phyloP scores from a whole-genome alignment of 2,888 invertebrate species.

The Meiosimyza decipiens region DNA sequence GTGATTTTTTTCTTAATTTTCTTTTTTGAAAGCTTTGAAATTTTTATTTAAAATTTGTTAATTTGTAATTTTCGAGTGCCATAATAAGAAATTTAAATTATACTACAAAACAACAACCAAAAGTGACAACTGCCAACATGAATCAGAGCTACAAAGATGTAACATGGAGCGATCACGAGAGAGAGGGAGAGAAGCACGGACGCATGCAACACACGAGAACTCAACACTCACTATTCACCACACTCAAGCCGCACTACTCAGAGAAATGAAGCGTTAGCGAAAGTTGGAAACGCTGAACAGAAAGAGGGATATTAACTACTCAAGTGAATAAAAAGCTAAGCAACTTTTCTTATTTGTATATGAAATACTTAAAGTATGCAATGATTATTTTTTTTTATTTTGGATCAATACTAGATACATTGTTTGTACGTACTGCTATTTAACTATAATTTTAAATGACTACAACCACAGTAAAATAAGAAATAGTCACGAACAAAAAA shows the following conservation, averaged over 20 bases:
- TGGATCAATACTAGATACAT: no score
- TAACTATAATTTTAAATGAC: no score
- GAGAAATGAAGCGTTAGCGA: background rate
- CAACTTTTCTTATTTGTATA: no score
- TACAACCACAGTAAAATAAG: no score
- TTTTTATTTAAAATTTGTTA: slow-evolving; percentile 17
- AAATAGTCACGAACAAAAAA: no score
- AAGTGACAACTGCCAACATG: slow-evolving; percentile 27
- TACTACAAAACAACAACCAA: slow-evolving; percentile 2
- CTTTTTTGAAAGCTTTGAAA: slow-evolving; percentile 20
- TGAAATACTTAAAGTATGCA: no score
- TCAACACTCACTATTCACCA: slow-evolving; percentile 9
- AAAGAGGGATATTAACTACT: background rate
- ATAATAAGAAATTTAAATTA: slow-evolving; percentile 29
- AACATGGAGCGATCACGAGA: no score
- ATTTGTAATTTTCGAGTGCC: slow-evolving; percentile 38
- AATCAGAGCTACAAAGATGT: no score
- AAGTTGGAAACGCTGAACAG: no score
- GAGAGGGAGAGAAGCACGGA: no score
- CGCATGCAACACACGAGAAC: background rate
- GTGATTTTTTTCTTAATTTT: slow-evolving; percentile 34
- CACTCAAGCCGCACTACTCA: background rate
- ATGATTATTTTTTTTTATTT: no score
- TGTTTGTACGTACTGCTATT: no score
- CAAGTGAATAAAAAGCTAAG: slow-evolving; percentile 16